These are phyloP conservation scores for Theodoxus fluviatilis DNA, from an alignment of 2,888 invertebrate species.

Conservation along the genomic window DNA sequence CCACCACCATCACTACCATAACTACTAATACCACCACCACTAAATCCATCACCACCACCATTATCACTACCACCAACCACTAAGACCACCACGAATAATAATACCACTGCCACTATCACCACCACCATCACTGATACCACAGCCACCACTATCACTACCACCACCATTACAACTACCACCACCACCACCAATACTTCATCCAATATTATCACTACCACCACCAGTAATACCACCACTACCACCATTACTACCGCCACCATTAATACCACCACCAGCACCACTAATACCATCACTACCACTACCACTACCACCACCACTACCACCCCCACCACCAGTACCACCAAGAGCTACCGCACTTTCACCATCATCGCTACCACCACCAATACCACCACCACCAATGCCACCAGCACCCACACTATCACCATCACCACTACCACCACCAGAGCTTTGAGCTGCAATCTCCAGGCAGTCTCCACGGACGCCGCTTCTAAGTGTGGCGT, in stretches of 20 bases:
- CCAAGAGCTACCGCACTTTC: too few species aligned
- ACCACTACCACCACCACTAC: neutral
- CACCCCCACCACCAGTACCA: neutral
- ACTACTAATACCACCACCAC: neutral
- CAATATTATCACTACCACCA: neutral
- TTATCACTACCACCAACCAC: neutral
- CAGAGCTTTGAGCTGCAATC: too few species aligned
- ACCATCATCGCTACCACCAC: too few species aligned
- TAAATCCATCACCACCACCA: neutral
- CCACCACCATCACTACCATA: neutral
- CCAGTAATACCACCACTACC: neutral
- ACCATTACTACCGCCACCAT: neutral
- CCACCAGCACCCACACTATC: too few species aligned
- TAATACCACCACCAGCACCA: neutral
- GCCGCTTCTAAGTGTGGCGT: too few species aligned
- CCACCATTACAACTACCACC: neutral
- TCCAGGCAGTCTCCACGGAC: too few species aligned
- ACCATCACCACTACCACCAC: too few species aligned
- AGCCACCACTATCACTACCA: neutral
- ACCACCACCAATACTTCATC: neutral
- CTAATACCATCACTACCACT: neutral
- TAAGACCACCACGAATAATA: neutral
- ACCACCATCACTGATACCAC: neutral
- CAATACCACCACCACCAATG: too few species aligned
- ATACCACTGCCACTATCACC: neutral